Evolutionary conservation across 1,140 invertebrate species (phyloP).

Genomic region (Papilio glaucus): DNA sequence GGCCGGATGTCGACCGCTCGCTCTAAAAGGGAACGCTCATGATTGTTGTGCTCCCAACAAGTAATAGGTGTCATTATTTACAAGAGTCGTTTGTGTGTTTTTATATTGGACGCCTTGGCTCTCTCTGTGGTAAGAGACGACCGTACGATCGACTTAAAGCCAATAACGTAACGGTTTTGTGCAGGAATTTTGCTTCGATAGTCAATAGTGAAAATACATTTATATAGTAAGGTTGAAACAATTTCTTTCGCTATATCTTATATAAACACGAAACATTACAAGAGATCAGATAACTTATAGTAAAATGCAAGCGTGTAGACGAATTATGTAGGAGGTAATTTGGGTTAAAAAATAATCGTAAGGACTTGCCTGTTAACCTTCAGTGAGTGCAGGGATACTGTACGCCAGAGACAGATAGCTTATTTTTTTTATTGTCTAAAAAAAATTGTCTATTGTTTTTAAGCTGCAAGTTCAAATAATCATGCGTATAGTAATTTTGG

Average conservation of each 20-base stretch:
- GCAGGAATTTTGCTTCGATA: constrained; percentile 26
- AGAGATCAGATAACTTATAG: not conserved
- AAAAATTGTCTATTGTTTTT: too few species aligned
- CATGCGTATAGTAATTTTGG: too few species aligned
- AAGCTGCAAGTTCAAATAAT: too few species aligned
- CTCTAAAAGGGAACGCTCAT: constrained; percentile 69
- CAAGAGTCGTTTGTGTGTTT: constrained; percentile 48
- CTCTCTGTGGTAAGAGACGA: not conserved
- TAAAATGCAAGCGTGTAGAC: too few species aligned
- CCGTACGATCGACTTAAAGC: constrained; percentile 5
- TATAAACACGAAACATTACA: not conserved
- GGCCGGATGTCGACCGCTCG: constrained; percentile 67
- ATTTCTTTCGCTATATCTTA: not conserved
- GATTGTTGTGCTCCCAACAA: constrained; percentile 64
- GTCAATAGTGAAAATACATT: not conserved
- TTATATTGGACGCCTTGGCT: constrained; percentile 43
- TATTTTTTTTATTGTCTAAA: too few species aligned
- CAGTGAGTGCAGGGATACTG: too few species aligned
- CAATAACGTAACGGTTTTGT: constrained; percentile 35
- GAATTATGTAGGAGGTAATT: too few species aligned
- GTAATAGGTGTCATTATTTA: constrained; percentile 71
- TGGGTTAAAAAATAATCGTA: too few species aligned
- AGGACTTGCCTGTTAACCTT: too few species aligned
- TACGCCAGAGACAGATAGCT: too few species aligned
- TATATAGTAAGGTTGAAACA: not conserved